These are phyloP conservation scores for Anoura caudifer DNA, from an alignment of 2,113 vertebrate genomes.

Conservation along the genomic window DNA sequence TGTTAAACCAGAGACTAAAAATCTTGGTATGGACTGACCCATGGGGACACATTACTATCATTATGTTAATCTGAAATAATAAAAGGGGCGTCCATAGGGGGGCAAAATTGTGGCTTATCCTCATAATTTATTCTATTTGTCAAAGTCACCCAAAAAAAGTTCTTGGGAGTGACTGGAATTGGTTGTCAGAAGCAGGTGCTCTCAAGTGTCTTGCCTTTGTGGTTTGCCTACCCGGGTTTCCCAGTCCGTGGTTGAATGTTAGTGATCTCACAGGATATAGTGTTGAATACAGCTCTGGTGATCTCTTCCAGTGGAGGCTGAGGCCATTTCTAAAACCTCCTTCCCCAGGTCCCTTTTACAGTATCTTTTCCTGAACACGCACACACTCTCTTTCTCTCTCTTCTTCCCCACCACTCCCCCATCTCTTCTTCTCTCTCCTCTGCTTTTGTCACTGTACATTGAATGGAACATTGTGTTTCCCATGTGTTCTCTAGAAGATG, in stretches of 20 bases:
- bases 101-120: conserved; percentile 34
- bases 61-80: conserved; percentile 71
- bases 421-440: not conserved
- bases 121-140: conserved; percentile 43
- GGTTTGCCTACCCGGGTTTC: conserved; percentile 77
- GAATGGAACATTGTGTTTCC: not conserved
- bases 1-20: conserved; percentile 84
- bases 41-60: conserved; percentile 79
- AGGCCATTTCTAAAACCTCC: conserved; percentile 62
- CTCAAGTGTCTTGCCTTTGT: conserved; percentile 75
- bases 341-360: not conserved
- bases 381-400: not conserved
- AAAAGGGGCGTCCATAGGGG: conserved; percentile 65
- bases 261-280: conserved; percentile 42
- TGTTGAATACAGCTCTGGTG: conserved; percentile 19
- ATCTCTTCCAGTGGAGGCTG: conserved; percentile 75
- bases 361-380: not conserved
- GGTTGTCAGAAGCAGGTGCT: conserved; percentile 41
- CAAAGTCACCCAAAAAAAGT: conserved; percentile 40
- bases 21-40: conserved; percentile 79
- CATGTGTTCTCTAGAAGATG: not conserved
- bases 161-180: conserved; percentile 41
- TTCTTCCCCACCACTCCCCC: no score
- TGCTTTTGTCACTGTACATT: not conserved
- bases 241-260: conserved; percentile 74